phyloP scores from a whole-genome alignment of 1,140 invertebrate species.

The Caenorhabditis brenneri region DNA sequence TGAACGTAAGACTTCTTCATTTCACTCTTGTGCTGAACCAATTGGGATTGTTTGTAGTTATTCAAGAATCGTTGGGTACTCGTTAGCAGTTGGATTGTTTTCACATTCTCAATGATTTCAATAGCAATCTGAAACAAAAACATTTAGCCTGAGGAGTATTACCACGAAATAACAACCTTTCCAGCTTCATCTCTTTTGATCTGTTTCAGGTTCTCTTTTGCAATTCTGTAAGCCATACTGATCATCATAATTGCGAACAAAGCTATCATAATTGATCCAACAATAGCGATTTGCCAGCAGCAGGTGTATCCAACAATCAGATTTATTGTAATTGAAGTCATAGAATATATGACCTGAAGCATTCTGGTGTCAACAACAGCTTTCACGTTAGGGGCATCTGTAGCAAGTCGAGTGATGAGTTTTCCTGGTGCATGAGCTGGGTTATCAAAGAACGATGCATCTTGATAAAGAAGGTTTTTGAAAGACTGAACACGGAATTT shows the following conservation, averaged over 20 bases:
- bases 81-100: slow-evolving; percentile 59
- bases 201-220: slow-evolving; percentile 77
- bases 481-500: slow-evolving; percentile 67
- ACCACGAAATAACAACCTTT: slow-evolving; percentile 62
- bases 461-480: slow-evolving; percentile 72
- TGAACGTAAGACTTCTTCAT: slow-evolving; percentile 51
- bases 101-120: slow-evolving; percentile 59
- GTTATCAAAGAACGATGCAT: slow-evolving; percentile 73
- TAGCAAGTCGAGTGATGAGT: slow-evolving; percentile 72
- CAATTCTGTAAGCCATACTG: slow-evolving; percentile 81
- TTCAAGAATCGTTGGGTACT: slow-evolving; percentile 50
- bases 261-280: slow-evolving; percentile 69
- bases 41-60: slow-evolving; percentile 25
- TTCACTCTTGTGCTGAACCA: slow-evolving; percentile 41
- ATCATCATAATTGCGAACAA: slow-evolving; percentile 81
- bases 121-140: slow-evolving; percentile 56
- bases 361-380: slow-evolving; percentile 66
- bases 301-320: slow-evolving; percentile 69
- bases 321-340: slow-evolving; percentile 71
- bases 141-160: background rate
- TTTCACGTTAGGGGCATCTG: slow-evolving; percentile 73
- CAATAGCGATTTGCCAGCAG: slow-evolving; percentile 69
- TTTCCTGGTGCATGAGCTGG: slow-evolving; percentile 72
- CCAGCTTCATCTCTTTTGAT: slow-evolving; percentile 72
- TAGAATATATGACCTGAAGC: slow-evolving; percentile 66